phyloP scores from a whole-genome alignment of 1,140 invertebrate genomes.

The Drosophila teissieri region DNA sequence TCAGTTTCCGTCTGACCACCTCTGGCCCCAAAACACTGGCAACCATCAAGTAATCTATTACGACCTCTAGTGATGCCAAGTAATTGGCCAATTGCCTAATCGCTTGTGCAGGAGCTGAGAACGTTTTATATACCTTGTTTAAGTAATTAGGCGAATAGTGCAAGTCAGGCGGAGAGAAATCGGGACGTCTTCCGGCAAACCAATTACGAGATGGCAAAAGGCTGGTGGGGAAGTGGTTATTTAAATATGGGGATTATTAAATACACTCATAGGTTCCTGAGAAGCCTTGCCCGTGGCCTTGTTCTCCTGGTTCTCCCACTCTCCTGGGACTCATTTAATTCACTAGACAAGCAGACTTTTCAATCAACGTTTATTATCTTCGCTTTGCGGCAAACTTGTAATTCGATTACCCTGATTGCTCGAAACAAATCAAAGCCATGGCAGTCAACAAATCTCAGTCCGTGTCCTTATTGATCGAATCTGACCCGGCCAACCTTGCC shows the following conservation, averaged over 20 bases:
- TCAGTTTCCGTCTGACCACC: conserved; percentile 32
- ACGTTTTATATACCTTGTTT: conserved; percentile 29
- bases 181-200: not conserved
- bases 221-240: not conserved
- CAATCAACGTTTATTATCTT: conserved; percentile 57
- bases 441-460: conserved; percentile 34
- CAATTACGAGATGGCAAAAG: conserved; percentile 9
- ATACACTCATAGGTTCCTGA: not conserved
- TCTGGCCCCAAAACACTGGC: not conserved
- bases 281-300: not conserved
- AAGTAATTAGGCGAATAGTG: conserved; percentile 33
- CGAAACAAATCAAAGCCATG: conserved; percentile 41
- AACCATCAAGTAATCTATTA: conserved; percentile 20
- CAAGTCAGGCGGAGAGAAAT: conserved; percentile 27
- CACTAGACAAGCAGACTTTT: conserved; percentile 8
- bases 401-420: conserved; percentile 57
- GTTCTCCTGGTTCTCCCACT: not conserved
- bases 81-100: conserved; percentile 57
- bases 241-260: no score
- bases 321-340: not conserved
- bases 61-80: conserved; percentile 17
- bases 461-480: conserved; percentile 40
- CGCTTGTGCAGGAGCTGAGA: conserved; percentile 30
- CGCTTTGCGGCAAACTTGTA: conserved; percentile 30
- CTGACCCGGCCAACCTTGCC: not conserved